Evolutionary conservation across 2,113 vertebrate genomes (phyloP).

Genomic region (Perognathus longimembris): DNA sequence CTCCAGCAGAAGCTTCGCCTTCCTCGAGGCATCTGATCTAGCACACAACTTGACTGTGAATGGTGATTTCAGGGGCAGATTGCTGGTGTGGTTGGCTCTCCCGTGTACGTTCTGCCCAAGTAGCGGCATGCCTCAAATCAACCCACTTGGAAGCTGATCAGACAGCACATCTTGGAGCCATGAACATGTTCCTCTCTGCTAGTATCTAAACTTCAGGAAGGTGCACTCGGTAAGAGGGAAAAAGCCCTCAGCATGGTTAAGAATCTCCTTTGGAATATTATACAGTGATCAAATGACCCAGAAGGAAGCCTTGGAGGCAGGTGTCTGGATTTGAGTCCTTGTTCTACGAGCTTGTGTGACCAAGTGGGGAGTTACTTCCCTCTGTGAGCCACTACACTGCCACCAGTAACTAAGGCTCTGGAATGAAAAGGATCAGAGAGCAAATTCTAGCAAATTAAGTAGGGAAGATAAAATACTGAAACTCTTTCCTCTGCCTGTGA

Average conservation of each 20-base stretch:
- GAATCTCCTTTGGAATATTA: not conserved
- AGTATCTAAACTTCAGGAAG: not conserved
- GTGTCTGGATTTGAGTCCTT: not conserved
- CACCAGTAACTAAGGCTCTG: not conserved
- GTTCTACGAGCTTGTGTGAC: not conserved
- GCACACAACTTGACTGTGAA: too few relatives aligned
- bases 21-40: not conserved
- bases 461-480: not conserved
- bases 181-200: not conserved
- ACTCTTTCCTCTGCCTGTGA: not conserved
- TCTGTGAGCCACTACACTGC: not conserved
- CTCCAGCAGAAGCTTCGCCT: not conserved
- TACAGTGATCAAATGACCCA: not conserved
- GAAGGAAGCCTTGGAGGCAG: not conserved
- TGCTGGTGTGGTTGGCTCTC: too few relatives aligned
- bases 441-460: not conserved
- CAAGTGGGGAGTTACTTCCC: not conserved
- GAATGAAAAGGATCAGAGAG: not conserved
- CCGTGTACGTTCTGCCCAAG: not conserved
- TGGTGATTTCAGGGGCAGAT: not conserved
- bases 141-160: not conserved
- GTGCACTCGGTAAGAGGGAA: not conserved
- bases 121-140: fast-evolving
- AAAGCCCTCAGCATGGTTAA: not conserved
- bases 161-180: not conserved